Conservation (phyloP, 2,797 vertebrate genomes). For the Acrocephalus scirpaceus region DNA sequence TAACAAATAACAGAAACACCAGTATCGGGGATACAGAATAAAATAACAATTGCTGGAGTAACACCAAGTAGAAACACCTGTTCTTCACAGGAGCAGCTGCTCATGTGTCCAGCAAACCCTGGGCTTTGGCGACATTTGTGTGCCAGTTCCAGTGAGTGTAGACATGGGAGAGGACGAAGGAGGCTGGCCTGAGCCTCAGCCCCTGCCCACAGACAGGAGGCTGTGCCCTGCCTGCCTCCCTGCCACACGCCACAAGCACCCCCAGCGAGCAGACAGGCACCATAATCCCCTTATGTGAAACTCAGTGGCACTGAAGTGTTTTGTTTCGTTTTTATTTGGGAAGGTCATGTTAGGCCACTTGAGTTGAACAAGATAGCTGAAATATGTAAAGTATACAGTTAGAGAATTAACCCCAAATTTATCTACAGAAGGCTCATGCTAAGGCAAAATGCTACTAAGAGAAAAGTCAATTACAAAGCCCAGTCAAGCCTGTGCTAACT, state of each 20-base stretch:
- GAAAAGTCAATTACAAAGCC: not conserved
- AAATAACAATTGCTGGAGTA: not conserved
- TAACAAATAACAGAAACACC: not conserved
- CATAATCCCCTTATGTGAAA: not conserved
- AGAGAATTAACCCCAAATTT: not conserved
- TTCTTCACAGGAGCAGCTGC: not conserved
- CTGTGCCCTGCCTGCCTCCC: not conserved
- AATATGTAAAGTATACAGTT: not conserved
- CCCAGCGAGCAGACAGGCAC: not conserved
- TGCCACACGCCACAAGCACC: accelerated
- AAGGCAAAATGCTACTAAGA: not conserved
- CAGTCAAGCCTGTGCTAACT: not conserved
- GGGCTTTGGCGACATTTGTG: not conserved
- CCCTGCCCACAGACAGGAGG: not conserved
- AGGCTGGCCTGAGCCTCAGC: not conserved
- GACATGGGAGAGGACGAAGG: accelerated
- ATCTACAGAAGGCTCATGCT: not conserved
- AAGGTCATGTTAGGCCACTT: not conserved
- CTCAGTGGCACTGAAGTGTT: not conserved
- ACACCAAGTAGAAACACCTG: not conserved
- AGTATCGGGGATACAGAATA: not conserved
- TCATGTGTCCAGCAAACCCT: not conserved
- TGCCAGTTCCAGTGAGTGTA: not conserved
- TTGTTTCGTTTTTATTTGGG: not conserved
- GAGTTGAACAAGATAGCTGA: not conserved